These are phyloP conservation scores for Phylloscopus whistleri DNA, from an alignment of 2,113 vertebrate genomes.

Conservation along the genomic window DNA sequence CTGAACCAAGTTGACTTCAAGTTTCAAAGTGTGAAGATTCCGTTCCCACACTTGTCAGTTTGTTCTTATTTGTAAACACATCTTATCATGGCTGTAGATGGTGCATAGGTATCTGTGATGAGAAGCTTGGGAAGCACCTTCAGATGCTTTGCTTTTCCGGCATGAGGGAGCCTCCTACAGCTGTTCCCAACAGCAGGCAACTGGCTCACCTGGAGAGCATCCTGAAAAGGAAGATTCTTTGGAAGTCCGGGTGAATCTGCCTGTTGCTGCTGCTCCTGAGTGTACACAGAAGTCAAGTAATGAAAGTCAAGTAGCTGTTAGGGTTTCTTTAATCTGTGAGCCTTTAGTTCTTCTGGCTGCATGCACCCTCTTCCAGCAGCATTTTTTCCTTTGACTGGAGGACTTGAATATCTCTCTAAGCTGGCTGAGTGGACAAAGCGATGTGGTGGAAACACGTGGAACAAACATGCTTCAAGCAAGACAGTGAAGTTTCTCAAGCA, in stretches of 20 bases:
- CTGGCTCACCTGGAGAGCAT: not conserved
- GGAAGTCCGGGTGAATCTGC: not conserved
- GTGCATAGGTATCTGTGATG: not conserved
- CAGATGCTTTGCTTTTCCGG: not conserved
- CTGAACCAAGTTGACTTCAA: not conserved
- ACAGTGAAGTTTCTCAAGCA: not conserved
- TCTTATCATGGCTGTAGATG: not conserved
- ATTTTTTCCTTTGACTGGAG: not conserved
- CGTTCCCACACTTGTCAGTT: not conserved
- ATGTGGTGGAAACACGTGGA: not conserved
- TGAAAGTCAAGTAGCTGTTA: not conserved
- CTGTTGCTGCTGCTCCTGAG: not conserved
- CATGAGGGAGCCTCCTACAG: not conserved
- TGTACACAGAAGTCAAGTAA: not conserved
- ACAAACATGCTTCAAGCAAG: not conserved
- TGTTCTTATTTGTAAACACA: not conserved
- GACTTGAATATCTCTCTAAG: not conserved
- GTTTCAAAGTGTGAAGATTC: not conserved
- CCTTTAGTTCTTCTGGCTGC: not conserved
- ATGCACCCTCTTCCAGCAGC: not conserved
- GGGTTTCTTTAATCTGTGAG: not conserved
- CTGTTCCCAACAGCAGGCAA: not conserved
- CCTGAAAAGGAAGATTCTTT: not conserved
- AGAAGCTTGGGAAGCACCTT: not conserved
- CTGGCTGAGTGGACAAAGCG: not conserved